Percentiles rank a stretch among this genome's conserved stretches.
Conservation (phyloP, 2,797 vertebrate genomes). For the Sebastiscus albofasciatus region DNA sequence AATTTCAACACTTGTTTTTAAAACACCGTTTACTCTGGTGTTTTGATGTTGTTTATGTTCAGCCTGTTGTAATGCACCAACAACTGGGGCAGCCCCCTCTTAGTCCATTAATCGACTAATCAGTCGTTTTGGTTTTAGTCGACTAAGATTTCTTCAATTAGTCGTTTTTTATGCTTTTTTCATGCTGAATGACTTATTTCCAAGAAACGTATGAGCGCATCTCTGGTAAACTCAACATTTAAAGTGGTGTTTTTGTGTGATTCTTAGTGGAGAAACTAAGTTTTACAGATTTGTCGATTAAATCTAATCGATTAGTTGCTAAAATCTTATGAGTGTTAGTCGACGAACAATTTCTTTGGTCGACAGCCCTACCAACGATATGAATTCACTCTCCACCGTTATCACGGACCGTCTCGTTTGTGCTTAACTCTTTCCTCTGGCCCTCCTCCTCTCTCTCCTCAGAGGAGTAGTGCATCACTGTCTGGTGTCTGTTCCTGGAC, state of each 20-base stretch:
- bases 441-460: constrained; percentile 54
- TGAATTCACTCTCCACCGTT: constrained; percentile 9
- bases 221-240: not conserved
- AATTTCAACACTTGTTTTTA: not conserved
- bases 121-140: not conserved
- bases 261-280: not conserved
- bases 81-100: too few relatives aligned
- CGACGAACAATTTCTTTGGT: not conserved
- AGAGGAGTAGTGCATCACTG: constrained; percentile 77
- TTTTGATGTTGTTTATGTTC: not conserved
- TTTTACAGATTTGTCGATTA: not conserved
- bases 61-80: not conserved
- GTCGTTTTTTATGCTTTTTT: not conserved
- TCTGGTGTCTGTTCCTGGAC: constrained; percentile 84
- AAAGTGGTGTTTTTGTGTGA: not conserved
- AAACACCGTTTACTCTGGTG: not conserved
- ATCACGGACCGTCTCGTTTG: not conserved
- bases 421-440: constrained; percentile 31
- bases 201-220: not conserved
- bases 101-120: accelerated
- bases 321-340: too few relatives aligned
- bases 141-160: not conserved
- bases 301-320: not conserved
- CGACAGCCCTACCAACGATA: not conserved
- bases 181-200: not conserved